These are phyloP conservation scores for Pithys albifrons DNA, from an alignment of 2,113 vertebrate genomes.

Conservation along the genomic window DNA sequence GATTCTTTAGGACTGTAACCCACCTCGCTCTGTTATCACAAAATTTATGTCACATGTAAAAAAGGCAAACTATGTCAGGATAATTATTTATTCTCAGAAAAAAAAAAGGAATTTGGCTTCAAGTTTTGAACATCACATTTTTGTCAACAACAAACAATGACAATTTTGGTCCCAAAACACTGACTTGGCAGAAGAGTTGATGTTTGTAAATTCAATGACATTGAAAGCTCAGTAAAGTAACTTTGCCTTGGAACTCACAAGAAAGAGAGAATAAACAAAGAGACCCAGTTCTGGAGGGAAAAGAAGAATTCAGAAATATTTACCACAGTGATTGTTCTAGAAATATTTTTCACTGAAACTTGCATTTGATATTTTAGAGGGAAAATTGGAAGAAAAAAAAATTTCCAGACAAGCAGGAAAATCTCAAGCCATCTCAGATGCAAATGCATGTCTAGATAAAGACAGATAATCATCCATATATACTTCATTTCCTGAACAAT, in stretches of 20 bases:
- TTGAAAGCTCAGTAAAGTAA: conserved; percentile 13
- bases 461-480: not conserved
- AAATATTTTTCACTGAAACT: not conserved
- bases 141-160: not conserved
- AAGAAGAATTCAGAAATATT: not conserved
- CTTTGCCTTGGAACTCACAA: not conserved
- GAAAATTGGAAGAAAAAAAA: not conserved
- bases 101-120: not conserved
- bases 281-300: not conserved
- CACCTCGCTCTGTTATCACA: not conserved
- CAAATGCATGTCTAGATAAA: not conserved
- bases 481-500: not conserved
- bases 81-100: not conserved
- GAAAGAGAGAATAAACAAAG: not conserved
- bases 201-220: conserved; percentile 15
- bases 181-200: conserved; percentile 7
- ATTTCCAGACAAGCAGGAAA: not conserved
- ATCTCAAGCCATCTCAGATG: not conserved
- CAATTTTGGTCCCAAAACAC: conserved; percentile 10
- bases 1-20: not conserved
- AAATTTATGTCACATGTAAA: not conserved
- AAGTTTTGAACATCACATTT: not conserved
- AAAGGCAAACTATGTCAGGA: not conserved
- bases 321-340: not conserved
- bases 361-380: not conserved